A percentile compares a stretch with the other conserved stretches of the same genome.
phyloP scores from a whole-genome alignment of 2,888 invertebrate species.

The Steinernema hermaphroditum region DNA sequence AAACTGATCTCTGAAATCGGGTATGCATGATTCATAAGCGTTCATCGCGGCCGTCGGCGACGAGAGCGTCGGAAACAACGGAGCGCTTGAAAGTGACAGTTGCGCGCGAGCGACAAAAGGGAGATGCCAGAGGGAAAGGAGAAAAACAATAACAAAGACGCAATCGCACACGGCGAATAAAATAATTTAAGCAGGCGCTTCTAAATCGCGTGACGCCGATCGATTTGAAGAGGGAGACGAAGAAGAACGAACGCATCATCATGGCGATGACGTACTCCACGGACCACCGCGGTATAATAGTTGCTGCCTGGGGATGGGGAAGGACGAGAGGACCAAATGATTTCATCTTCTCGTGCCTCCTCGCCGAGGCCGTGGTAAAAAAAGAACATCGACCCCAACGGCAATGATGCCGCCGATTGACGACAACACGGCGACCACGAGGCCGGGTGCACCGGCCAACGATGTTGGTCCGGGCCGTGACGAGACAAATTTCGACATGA shows the following conservation, averaged over 20 bases:
- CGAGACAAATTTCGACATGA: not conserved
- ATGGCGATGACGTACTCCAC: slow-evolving; percentile 19
- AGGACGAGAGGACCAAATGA: slow-evolving; percentile 26
- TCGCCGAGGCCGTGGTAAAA: slow-evolving; percentile 18
- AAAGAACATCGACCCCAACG: slow-evolving; percentile 31
- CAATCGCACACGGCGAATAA: slow-evolving; percentile 22
- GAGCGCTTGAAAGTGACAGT: not conserved
- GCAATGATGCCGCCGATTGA: slow-evolving; percentile 1
- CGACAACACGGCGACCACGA: slow-evolving; percentile 20
- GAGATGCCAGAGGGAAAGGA: slow-evolving; percentile 1
- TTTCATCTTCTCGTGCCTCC: slow-evolving; percentile 25
- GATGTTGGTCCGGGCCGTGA: not conserved
- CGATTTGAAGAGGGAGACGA: slow-evolving; percentile 5
- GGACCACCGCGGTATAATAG: slow-evolving; percentile 29
- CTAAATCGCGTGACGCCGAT: slow-evolving; percentile 20
- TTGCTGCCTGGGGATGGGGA: slow-evolving; percentile 22
- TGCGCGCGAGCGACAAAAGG: not conserved
- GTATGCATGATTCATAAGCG: not conserved
- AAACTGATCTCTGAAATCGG: slow-evolving; percentile 24
- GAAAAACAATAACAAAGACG: slow-evolving; percentile 12
- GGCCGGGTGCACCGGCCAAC: not conserved
- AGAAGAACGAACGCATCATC: slow-evolving; percentile 19
- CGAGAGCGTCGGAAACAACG: not conserved
- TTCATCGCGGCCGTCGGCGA: not conserved
- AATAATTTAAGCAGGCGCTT: slow-evolving; percentile 27